These are phyloP conservation scores for Hydrochoerus hydrochaeris DNA, from an alignment of 2,113 vertebrate species.

Conservation along the genomic window DNA sequence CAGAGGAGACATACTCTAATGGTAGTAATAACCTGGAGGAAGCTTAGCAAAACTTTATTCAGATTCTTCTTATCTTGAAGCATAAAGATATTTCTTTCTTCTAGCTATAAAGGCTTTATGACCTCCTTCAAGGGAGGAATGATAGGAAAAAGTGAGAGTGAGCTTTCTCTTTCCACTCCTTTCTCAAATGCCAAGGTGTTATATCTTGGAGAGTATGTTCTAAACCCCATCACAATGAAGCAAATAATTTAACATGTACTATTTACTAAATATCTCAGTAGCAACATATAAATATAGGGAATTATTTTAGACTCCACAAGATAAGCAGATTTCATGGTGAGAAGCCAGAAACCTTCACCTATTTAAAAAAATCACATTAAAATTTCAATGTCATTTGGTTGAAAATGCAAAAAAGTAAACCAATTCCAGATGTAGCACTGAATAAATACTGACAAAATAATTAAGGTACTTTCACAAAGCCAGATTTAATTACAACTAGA, in stretches of 20 bases:
- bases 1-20: neutral
- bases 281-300: neutral
- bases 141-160: neutral
- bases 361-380: neutral
- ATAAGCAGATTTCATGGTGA: neutral
- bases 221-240: neutral
- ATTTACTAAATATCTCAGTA: slow-evolving; percentile 1
- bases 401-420: neutral
- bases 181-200: neutral
- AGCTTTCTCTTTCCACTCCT: neutral
- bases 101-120: neutral
- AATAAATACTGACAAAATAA: neutral
- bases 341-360: neutral
- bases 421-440: neutral
- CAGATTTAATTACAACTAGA: neutral
- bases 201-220: neutral
- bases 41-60: neutral
- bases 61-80: neutral
- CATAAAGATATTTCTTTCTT: neutral
- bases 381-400: slow-evolving; percentile 3
- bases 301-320: neutral
- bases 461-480: neutral
- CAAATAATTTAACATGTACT: neutral
- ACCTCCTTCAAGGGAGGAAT: neutral
- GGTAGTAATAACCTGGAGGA: neutral